Base-by-base conservation (phyloP, 2,888 invertebrate species). In the Stramonita haemastoma region DNA sequence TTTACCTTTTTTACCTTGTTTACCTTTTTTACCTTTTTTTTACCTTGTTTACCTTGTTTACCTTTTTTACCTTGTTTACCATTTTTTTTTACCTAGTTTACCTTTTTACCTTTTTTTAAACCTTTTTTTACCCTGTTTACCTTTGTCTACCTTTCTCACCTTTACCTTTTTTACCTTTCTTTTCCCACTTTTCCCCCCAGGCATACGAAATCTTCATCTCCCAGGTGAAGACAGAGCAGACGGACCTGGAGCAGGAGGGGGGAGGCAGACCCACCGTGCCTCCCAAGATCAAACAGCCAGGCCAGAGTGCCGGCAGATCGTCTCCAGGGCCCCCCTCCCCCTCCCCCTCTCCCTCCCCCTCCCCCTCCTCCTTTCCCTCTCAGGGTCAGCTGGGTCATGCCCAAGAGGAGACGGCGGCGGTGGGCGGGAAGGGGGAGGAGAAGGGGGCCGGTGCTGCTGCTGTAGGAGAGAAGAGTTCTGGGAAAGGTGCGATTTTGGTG, bases 271-370 rank as follows among this genome's bases (percentile, higher is more conserved):
- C 92, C 0, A 92, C 94, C n/a, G 95, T 96, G 0, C 95, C 95
- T 87, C 96, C 96, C 13, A 95, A 96, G 94, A 96, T 96, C 89
- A 96, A 96, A 91, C 96, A 96, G 90, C 96, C 96, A 77, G 66
- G 73, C 15, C 88, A 77, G 22, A 83, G 70, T 29, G 88, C 89
- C 79, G 89, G 89, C 66, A 56, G 86, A n/a, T n/a, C n/a, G 0
- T 87, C 32, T 46, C 29, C 36, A 29, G 13, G 26, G 46, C 46
- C 46, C 73, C n/a, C 34, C 15, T 77, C 79, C 79, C 32, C 79
- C 46, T 26, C 81, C 81, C 6, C 81, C 19, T 19, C 36, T 19
- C 46, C 57, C n/a, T 13, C 19, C 36, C 46, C 77, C 70, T 26
- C 34, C 6, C 34, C 70, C 70, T 70, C 32, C n/a, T 0, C 81